Conservation (phyloP, 2,113 vertebrate species). For the Leptocoma aspasia region DNA sequence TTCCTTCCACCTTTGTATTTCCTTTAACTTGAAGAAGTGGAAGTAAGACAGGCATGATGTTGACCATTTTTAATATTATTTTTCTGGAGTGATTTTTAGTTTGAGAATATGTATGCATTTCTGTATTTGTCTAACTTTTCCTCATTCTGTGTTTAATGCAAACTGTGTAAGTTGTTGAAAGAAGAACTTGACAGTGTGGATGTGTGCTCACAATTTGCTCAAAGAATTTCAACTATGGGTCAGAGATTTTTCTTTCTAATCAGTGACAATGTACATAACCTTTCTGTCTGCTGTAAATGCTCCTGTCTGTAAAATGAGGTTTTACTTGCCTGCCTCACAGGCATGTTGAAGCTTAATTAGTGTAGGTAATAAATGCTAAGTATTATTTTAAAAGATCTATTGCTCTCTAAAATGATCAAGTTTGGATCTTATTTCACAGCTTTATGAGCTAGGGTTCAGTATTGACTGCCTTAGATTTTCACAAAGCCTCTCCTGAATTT, state of each 20-base stretch:
- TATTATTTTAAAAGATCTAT: slow-evolving; percentile 15
- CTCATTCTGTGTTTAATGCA: background rate
- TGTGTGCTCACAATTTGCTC: background rate
- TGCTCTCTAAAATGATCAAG: background rate
- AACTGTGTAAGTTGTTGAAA: background rate
- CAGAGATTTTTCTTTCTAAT: slow-evolving; percentile 39
- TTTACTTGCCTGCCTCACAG: slow-evolving; percentile 24
- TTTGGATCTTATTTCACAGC: slow-evolving; percentile 5
- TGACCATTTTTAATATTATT: background rate
- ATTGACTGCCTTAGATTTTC: slow-evolving; percentile 1
- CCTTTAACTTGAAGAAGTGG: background rate
- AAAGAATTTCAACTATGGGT: slow-evolving; percentile 24
- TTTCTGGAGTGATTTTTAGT: background rate
- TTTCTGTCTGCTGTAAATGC: slow-evolving; percentile 37
- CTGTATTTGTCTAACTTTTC: background rate
- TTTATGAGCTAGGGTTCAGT: background rate
- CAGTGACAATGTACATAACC: slow-evolving; percentile 27
- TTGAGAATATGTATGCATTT: background rate
- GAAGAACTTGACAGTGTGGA: background rate
- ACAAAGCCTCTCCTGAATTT: background rate
- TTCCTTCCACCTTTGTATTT: background rate
- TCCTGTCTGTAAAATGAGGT: slow-evolving; percentile 20
- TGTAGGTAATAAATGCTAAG: slow-evolving; percentile 9
- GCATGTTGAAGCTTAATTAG: slow-evolving; percentile 42
- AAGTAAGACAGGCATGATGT: background rate